A percentile compares a stretch with the other conserved stretches of the same genome.
These are phyloP conservation scores for Prionchulus punctatus DNA, from an alignment of 2,888 invertebrate genomes.

Conservation along the genomic window DNA sequence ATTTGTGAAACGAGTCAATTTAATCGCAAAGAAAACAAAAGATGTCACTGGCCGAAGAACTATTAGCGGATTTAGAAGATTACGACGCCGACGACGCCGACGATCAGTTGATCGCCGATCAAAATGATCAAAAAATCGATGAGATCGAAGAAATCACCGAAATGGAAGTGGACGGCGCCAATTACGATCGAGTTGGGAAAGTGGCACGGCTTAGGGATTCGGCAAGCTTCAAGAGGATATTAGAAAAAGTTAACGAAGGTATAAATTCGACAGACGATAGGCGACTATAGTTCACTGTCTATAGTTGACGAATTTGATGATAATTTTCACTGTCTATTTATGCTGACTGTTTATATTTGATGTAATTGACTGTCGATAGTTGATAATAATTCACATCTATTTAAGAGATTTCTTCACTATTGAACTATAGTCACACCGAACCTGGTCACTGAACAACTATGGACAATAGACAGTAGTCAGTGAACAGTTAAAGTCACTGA, in stretches of 20 bases:
- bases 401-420: neutral
- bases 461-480: no score
- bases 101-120: constrained; percentile 10
- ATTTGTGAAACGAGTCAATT: neutral
- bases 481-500: no score
- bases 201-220: constrained; percentile 76
- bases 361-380: no score
- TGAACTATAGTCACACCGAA: no score
- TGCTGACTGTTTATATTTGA: no score
- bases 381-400: neutral
- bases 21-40: no score
- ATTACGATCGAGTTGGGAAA: constrained; percentile 41
- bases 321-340: neutral
- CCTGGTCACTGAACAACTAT: no score
- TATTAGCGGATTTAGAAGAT: constrained; percentile 90
- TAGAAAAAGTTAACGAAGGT: neutral
- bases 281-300: neutral
- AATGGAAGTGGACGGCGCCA: constrained; percentile 12
- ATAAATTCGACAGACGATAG: neutral
- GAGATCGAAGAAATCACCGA: constrained; percentile 13
- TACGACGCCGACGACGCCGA: constrained; percentile 52
- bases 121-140: neutral
- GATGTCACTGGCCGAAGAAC: constrained; percentile 95
- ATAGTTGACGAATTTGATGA: neutral
- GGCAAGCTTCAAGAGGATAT: constrained; percentile 38